Evolutionary conservation across 2,888 invertebrate species (phyloP).

Genomic region (Luffia ferchaultella): DNA sequence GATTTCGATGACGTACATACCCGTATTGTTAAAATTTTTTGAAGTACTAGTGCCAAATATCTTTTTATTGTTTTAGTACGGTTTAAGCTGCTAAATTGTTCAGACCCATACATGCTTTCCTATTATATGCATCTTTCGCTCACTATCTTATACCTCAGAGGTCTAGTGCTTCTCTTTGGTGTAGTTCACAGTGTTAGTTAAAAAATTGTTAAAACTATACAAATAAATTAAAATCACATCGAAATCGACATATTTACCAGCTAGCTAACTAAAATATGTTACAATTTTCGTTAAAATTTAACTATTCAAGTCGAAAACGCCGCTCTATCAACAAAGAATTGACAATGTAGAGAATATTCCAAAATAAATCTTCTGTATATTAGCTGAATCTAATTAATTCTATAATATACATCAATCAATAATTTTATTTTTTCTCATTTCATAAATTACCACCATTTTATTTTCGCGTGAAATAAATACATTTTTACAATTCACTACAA

Average conservation of each 20-base stretch:
- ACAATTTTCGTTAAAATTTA: not conserved
- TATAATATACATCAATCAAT: constrained; percentile 1
- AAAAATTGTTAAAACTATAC: not conserved
- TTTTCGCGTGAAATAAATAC: constrained; percentile 15
- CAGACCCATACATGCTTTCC: too few relatives aligned
- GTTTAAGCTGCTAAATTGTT: too few relatives aligned
- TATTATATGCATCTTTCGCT: too few relatives aligned
- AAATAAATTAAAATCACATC: not conserved
- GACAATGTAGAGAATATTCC: constrained; percentile 59
- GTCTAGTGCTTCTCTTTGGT: too few relatives aligned
- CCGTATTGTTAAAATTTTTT: too few relatives aligned
- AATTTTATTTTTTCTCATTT: not conserved
- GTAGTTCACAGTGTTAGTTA: too few relatives aligned
- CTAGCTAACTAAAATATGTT: not conserved
- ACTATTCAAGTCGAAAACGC: not conserved
- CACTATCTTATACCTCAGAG: too few relatives aligned
- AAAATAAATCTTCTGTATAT: constrained; percentile 37
- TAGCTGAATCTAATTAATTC: constrained; percentile 40
- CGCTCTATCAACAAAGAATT: constrained; percentile 26
- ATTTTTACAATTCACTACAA: not conserved
- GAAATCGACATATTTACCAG: not conserved
- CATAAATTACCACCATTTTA: constrained; percentile 9
- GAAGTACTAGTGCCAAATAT: too few relatives aligned
- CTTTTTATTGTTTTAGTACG: too few relatives aligned
- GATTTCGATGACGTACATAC: too few relatives aligned